Percentiles rank a stretch among this genome's conserved stretches.
These are phyloP conservation scores for Apis laboriosa DNA, from an alignment of 1,140 invertebrate species.

Conservation along the genomic window DNA sequence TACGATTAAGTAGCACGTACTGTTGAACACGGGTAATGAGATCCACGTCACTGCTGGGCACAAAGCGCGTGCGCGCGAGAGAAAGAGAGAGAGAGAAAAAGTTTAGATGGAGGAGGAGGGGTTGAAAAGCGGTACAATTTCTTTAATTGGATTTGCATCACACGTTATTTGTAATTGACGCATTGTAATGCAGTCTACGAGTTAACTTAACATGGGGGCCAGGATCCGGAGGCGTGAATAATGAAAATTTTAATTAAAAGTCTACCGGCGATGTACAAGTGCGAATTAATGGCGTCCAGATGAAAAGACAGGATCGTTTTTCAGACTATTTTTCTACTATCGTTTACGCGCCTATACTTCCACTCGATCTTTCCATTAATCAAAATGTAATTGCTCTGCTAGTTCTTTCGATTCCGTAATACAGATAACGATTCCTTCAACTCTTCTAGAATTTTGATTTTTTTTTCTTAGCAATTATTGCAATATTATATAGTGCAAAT, in stretches of 20 bases:
- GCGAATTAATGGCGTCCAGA: conserved; percentile 20
- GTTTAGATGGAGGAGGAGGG: neutral
- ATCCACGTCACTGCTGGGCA: neutral
- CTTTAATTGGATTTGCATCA: conserved; percentile 29
- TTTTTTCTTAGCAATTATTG: too few relatives aligned
- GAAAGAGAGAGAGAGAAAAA: neutral
- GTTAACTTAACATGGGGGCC: neutral
- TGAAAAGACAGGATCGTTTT: conserved; percentile 7
- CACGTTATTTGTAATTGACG: conserved; percentile 18
- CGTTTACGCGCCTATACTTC: neutral
- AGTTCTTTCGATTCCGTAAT: too few relatives aligned
- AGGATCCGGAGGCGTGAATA: neutral
- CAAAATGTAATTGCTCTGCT: conserved; percentile 22
- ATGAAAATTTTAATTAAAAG: conserved; percentile 44
- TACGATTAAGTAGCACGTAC: neutral
- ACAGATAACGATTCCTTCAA: neutral
- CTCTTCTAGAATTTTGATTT: too few relatives aligned
- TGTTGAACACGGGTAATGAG: conserved; percentile 3
- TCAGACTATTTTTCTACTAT: neutral
- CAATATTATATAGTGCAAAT: too few relatives aligned
- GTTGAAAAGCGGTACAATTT: conserved; percentile 20
- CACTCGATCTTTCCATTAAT: neutral
- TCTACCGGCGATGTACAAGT: too few relatives aligned
- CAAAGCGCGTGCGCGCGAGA: neutral
- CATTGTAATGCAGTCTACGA: conserved; percentile 2